These are phyloP conservation scores for Pilophorus perplexus DNA, from an alignment of 2,888 invertebrate species.

Conservation along the genomic window DNA sequence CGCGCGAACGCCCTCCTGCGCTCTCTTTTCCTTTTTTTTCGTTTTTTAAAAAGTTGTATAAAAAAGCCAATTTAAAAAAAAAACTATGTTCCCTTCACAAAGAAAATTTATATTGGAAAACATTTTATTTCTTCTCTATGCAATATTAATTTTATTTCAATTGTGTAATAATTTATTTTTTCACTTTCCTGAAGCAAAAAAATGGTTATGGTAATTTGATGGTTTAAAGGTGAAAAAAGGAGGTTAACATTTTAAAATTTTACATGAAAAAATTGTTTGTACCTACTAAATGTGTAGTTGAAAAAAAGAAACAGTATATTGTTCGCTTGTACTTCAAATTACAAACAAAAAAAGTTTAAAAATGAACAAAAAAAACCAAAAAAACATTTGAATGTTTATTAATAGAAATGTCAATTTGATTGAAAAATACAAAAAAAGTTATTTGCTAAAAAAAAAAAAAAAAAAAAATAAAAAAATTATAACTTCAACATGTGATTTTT, in stretches of 20 bases:
- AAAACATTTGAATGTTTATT: slow-evolving; percentile 27
- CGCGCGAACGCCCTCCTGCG: too few species aligned
- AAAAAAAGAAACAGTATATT: slow-evolving; percentile 28
- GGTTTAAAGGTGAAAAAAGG: slow-evolving; percentile 6
- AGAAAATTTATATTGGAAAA: too few species aligned
- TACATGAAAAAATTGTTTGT: slow-evolving; percentile 17
- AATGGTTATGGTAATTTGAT: not conserved
- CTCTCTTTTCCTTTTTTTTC: too few species aligned
- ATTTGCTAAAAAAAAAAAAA: slow-evolving; percentile 27
- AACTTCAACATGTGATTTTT: slow-evolving; percentile 34
- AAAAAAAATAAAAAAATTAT: too few species aligned
- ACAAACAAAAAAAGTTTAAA: slow-evolving; percentile 23
- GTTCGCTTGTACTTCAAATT: slow-evolving; percentile 35
- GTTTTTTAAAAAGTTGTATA: too few species aligned
- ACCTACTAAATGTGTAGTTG: slow-evolving; percentile 41
- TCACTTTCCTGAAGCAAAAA: too few species aligned
- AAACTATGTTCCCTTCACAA: too few species aligned
- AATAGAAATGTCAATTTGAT: slow-evolving; percentile 36
- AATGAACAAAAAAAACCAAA: slow-evolving; percentile 10
- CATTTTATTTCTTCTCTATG: too few species aligned
- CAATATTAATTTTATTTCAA: too few species aligned
- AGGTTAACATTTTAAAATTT: not conserved
- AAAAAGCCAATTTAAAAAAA: too few species aligned
- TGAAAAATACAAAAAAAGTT: slow-evolving; percentile 16
- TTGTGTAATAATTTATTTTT: too few species aligned